These are phyloP conservation scores for Prunella fulvescens DNA, from an alignment of 2,113 vertebrate species.

Conservation along the genomic window DNA sequence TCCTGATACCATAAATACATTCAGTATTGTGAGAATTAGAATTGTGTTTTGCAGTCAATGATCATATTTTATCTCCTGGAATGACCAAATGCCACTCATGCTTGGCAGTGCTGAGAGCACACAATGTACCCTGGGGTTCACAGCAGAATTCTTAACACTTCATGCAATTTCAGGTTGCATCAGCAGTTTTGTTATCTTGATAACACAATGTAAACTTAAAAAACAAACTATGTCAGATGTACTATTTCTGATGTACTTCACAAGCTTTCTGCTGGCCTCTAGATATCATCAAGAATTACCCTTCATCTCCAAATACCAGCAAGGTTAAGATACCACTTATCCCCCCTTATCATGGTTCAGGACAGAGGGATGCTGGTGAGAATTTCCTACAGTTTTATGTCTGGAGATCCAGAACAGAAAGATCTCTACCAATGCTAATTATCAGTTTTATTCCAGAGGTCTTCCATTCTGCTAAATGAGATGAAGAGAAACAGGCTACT, in stretches of 20 bases:
- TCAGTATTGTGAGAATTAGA: background rate
- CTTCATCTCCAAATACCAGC: background rate
- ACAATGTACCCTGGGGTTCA: background rate
- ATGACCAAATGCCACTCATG: accelerated
- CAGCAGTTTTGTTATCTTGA: background rate
- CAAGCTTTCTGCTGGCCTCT: background rate
- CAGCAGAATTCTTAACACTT: background rate
- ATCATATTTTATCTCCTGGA: background rate
- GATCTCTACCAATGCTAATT: background rate
- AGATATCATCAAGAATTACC: background rate
- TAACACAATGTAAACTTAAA: background rate
- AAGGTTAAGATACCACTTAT: background rate
- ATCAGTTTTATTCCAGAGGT: background rate
- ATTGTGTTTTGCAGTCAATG: background rate
- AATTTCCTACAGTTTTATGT: background rate
- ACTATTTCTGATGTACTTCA: background rate
- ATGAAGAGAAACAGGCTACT: background rate
- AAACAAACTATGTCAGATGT: background rate
- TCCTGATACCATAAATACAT: background rate
- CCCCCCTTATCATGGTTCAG: background rate
- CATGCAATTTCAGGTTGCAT: background rate
- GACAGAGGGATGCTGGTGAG: background rate
- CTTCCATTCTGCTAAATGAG: background rate
- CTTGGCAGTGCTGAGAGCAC: background rate
- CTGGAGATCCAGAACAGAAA: background rate